Evolutionary conservation across 2,888 invertebrate species (phyloP).

Genomic region (Drosophila borealis): DNA sequence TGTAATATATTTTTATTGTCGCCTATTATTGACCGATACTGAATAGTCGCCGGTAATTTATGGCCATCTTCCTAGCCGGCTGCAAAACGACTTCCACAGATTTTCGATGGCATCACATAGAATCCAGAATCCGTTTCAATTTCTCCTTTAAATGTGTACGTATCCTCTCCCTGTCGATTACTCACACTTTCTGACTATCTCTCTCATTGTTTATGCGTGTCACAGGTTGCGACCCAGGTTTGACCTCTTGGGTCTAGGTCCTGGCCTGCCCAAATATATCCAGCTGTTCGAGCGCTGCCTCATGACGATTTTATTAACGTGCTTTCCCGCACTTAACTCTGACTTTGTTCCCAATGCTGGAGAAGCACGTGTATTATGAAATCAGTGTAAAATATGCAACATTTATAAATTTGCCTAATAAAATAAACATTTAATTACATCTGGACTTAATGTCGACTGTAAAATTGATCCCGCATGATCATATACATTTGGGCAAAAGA

Average conservation of each 20-base stretch:
- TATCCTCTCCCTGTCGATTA: slow-evolving; percentile 12
- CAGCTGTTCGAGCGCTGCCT: slow-evolving; percentile 74
- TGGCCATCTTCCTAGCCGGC: slow-evolving; percentile 51
- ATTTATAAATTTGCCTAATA: too few species aligned
- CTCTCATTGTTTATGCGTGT: slow-evolving; percentile 59
- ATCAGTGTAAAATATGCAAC: too few species aligned
- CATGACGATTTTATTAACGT: slow-evolving; percentile 83
- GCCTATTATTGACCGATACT: slow-evolving; percentile 73
- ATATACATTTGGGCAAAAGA: neutral
- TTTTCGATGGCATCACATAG: slow-evolving; percentile 19
- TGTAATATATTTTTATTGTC: slow-evolving; percentile 81
- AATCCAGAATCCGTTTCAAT: slow-evolving; percentile 8
- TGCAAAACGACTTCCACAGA: slow-evolving; percentile 34
- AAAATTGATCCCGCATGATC: too few species aligned
- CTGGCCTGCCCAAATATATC: slow-evolving; percentile 45
- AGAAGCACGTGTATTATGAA: neutral
- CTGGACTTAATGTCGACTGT: too few species aligned
- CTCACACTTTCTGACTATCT: slow-evolving; percentile 4
- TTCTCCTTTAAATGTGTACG: neutral
- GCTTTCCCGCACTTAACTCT: slow-evolving; percentile 43
- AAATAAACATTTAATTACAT: too few species aligned
- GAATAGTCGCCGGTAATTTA: slow-evolving; percentile 70
- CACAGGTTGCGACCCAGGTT: slow-evolving; percentile 56
- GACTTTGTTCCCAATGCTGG: slow-evolving; percentile 18
- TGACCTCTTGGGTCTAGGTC: slow-evolving; percentile 34